Conservation (phyloP, 2,113 vertebrate species). For the Lanius collurio region DNA sequence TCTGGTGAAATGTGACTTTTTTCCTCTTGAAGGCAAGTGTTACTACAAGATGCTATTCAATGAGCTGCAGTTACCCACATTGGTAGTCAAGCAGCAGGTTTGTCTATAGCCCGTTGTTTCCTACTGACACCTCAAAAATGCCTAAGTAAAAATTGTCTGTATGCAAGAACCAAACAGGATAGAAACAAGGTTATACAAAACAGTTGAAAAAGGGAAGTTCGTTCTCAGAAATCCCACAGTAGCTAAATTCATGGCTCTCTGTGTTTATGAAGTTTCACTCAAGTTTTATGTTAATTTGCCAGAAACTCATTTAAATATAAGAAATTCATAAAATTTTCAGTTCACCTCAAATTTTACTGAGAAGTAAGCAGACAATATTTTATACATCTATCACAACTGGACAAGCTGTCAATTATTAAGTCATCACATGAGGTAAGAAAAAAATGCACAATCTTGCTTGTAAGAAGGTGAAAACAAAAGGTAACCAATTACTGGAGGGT, state of each 20-base stretch:
- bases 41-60: neutral
- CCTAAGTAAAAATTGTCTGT: neutral
- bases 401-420: neutral
- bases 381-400: neutral
- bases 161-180: neutral
- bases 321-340: neutral
- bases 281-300: neutral
- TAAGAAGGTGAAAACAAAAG: neutral
- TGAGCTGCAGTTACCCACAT: neutral
- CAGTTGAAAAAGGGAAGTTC: neutral
- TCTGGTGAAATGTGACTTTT: neutral
- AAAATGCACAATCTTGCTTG: neutral
- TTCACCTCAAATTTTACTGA: neutral
- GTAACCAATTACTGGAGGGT: neutral
- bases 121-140: neutral
- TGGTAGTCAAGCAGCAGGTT: neutral
- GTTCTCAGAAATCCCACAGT: neutral
- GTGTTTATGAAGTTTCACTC: neutral
- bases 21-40: neutral
- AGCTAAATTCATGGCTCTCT: neutral
- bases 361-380: neutral
- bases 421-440: neutral
- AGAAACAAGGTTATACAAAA: neutral
- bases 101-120: neutral
- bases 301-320: neutral